Conservation (phyloP, 2,113 vertebrate genomes). For the Rhombomys opimus region DNA sequence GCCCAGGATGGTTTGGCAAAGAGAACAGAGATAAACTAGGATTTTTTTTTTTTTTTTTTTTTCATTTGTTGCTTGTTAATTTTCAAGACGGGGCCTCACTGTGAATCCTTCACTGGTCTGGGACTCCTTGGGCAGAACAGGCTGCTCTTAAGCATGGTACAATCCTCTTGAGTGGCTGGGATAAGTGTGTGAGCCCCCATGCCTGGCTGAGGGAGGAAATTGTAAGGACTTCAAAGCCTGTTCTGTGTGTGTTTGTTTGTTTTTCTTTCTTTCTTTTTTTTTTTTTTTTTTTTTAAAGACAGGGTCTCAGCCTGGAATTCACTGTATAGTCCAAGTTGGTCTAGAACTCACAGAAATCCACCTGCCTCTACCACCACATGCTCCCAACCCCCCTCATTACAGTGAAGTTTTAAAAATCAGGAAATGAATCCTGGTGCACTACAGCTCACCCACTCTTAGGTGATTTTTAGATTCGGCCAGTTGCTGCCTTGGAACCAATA, state of each 20-base stretch:
- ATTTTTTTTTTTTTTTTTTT: neutral
- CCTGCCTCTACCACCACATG: neutral
- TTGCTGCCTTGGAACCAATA: neutral
- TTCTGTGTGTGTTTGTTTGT: too few relatives aligned
- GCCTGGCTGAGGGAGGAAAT: neutral
- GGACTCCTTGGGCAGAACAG: neutral
- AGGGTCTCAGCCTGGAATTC: neutral
- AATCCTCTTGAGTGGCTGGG: neutral
- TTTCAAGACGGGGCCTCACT: neutral
- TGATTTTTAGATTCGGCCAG: neutral
- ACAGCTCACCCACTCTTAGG: neutral
- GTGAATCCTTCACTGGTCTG: neutral
- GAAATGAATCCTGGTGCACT: neutral
- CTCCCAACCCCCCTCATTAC: neutral
- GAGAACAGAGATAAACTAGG: neutral
- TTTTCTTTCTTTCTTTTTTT: neutral
- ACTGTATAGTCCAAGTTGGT: neutral
- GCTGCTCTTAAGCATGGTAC: neutral
- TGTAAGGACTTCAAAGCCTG: neutral
- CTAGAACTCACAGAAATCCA: neutral
- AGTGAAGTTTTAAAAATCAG: neutral
- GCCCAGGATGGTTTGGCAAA: neutral
- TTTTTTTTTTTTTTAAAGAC: neutral
- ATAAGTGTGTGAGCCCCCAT: neutral
- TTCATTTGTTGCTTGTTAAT: neutral